Evolutionary conservation across 1,140 invertebrate species (phyloP).

Genomic region (Mizuhopecten yessoensis): DNA sequence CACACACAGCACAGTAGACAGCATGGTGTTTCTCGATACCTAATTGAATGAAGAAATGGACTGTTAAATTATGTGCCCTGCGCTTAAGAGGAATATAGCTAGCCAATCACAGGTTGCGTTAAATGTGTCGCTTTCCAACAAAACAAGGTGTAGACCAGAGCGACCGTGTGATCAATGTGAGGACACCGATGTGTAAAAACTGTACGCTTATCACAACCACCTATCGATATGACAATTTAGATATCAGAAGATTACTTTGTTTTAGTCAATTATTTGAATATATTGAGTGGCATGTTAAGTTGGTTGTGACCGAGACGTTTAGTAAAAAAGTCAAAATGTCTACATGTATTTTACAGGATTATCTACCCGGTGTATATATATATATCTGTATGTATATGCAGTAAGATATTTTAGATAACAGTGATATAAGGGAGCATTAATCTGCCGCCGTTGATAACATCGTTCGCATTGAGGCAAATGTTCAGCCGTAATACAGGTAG

Average conservation of each 20-base stretch:
- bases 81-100: slow-evolving; percentile 38
- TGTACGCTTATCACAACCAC: background rate
- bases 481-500: background rate
- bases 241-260: slow-evolving; percentile 15
- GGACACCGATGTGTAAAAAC: background rate
- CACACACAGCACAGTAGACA: background rate
- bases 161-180: background rate
- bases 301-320: slow-evolving; percentile 1
- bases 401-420: background rate
- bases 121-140: slow-evolving; percentile 38
- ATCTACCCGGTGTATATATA: background rate
- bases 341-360: background rate
- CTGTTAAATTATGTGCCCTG: slow-evolving; percentile 1
- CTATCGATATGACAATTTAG: slow-evolving; percentile 27
- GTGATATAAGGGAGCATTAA: background rate
- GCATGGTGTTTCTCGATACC: slow-evolving; percentile 25
- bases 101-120: slow-evolving; percentile 13
- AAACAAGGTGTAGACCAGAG: background rate
- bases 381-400: slow-evolving; percentile 21
- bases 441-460: background rate
- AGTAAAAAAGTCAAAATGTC: background rate
- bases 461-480: slow-evolving; percentile 1
- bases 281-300: slow-evolving; percentile 7
- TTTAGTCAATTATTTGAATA: background rate
- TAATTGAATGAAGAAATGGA: slow-evolving; percentile 39